These are phyloP conservation scores for Melangyna quadrimaculata DNA, from an alignment of 2,888 invertebrate genomes.

Conservation along the genomic window DNA sequence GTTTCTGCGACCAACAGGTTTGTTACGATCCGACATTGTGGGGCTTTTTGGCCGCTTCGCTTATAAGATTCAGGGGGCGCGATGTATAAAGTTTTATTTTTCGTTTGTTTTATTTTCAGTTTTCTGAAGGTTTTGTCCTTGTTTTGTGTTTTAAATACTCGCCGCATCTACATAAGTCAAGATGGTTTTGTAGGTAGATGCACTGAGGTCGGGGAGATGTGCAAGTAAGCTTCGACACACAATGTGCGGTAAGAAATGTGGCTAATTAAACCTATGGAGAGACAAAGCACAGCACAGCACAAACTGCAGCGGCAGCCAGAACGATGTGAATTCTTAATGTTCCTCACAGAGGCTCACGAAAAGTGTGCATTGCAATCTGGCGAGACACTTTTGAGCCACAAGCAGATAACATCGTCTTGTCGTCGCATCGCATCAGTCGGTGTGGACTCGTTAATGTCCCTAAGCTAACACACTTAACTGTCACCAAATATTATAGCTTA, in stretches of 20 bases:
- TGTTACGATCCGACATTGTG: conserved; percentile 48
- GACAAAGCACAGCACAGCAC: neutral
- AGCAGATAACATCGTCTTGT: conserved; percentile 53
- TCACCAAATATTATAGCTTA: conserved; percentile 15
- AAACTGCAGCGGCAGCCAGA: conserved; percentile 5
- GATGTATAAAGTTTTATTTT: conserved; percentile 62
- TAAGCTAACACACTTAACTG: conserved; percentile 5
- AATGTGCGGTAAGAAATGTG: conserved; percentile 69
- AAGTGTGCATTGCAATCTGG: conserved; percentile 50
- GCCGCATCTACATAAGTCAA: conserved; percentile 67
- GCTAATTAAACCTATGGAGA: conserved; percentile 60
- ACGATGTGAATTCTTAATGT: conserved; percentile 60
- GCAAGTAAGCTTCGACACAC: conserved; percentile 66
- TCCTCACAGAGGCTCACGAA: conserved; percentile 25
- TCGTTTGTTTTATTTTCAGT: neutral
- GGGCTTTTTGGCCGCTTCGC: conserved; percentile 47
- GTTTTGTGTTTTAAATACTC: conserved; percentile 55
- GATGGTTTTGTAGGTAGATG: conserved; percentile 46
- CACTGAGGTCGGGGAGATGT: conserved; percentile 37
- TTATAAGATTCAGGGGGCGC: conserved; percentile 66
- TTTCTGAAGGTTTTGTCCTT: conserved; percentile 49
- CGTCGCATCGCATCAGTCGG: neutral
- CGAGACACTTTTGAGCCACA: conserved; percentile 43
- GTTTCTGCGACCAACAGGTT: conserved; percentile 65
- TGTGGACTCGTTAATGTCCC: conserved; percentile 23